Percentiles rank a stretch among this genome's conserved stretches.
These are phyloP conservation scores for Oceanodroma tethys DNA, from an alignment of 2,113 vertebrate species.

Conservation along the genomic window DNA sequence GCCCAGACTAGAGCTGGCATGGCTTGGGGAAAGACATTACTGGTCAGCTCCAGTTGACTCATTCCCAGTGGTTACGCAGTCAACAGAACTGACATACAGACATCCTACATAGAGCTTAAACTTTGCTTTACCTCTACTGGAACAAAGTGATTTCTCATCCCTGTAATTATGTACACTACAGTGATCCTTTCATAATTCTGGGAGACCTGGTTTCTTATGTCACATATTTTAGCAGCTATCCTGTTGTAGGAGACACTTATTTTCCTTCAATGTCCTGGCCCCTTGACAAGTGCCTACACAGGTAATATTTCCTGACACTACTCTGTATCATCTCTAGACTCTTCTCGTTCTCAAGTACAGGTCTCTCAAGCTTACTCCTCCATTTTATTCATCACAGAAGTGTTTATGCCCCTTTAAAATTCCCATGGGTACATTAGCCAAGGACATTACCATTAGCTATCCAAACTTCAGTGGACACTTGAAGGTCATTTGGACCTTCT, in stretches of 20 bases:
- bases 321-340: neutral
- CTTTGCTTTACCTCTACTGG: neutral
- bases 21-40: neutral
- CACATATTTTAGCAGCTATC: neutral
- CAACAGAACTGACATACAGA: neutral
- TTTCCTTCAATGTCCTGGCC: neutral
- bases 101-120: neutral
- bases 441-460: neutral
- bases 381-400: neutral
- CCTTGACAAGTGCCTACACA: neutral
- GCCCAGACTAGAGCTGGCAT: slow-evolving; percentile 48
- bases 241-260: neutral
- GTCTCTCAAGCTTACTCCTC: neutral
- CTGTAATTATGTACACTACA: neutral
- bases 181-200: neutral
- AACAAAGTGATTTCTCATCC: neutral
- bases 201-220: neutral
- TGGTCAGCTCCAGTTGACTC: slow-evolving; percentile 12
- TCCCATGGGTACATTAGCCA: neutral
- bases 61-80: neutral
- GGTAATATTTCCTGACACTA: neutral
- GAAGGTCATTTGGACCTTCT: neutral
- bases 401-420: neutral
- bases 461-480: neutral
- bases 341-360: neutral